Evolutionary conservation across 2,113 vertebrate genomes (phyloP), one percentile per base, ranked within the genome.

Genomic region (Psettodes erumei): DNA sequence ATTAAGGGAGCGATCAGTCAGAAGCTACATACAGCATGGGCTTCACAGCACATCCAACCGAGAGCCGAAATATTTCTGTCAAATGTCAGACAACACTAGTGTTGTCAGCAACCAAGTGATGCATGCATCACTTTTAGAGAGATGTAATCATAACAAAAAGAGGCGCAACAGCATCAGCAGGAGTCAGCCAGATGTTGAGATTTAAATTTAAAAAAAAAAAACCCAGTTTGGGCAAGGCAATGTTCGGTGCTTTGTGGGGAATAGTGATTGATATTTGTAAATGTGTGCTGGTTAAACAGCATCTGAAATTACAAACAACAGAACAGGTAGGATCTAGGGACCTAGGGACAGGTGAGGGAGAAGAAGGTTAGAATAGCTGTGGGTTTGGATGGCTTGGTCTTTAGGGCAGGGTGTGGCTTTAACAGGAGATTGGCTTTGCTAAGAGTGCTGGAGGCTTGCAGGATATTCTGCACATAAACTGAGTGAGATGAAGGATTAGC

Each of bases 41-140:
- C 61, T 78, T 73, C 77, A 83, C 51, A 89, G 70, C 64, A 75
- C 51, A 72, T 81, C 81, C 63, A 55, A 48, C 53, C 37, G 45
- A 70, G 67, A 85, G 77, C 77, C 43, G 72, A 79, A 88, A 71
- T 47, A 72, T 81, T 74, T 71, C 77, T 65, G 79, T 75, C 69
- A 88, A 85, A 85, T 70, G 77, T 86, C 82, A 82, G 69, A 62
- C n/a, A 38, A 8, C 56, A 71, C 50, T 47, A 33, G 19, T 28
- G 30, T 61, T 86, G 78, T 68, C 77, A 67, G 74, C 61, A 86
- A 18, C n/a, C 0, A 11, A 53, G 27, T 75, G 72, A 82, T 72
- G 65, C 47, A 62, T 18, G 19, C 51, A 56, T 69, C 59, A 60
- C 54, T 75, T 75, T 78, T 30, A 38, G 25, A 79, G 43, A 21